Percentiles rank a stretch among this genome's conserved stretches.
Evolutionary conservation across 2,888 invertebrate species (phyloP).

Genomic region (Trypoxylon attenuatum): DNA sequence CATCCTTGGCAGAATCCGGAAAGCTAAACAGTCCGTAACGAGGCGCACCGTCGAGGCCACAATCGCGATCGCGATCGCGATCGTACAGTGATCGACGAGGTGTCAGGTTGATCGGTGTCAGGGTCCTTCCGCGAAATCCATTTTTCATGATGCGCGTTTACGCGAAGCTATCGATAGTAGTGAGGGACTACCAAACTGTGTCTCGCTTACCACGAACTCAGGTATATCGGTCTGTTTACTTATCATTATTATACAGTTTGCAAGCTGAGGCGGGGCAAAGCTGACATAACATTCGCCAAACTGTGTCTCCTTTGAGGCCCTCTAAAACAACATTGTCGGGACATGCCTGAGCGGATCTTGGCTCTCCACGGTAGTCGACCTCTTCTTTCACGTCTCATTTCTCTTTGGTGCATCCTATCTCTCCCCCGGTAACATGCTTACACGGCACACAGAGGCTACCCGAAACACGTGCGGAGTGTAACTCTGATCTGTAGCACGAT

Average conservation of each 20-base stretch:
- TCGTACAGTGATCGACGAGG: conserved; percentile 3
- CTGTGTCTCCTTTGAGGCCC: conserved; percentile 54
- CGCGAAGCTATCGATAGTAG: too few relatives aligned
- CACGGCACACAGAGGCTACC: conserved; percentile 26
- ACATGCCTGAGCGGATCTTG: conserved; percentile 44
- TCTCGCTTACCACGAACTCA: conserved; percentile 8
- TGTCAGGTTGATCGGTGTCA: conserved; percentile 24
- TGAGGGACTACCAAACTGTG: too few relatives aligned
- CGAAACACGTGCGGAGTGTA: conserved; percentile 27
- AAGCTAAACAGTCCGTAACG: neutral
- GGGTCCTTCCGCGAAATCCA: conserved; percentile 30
- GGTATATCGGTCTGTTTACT: conserved; percentile 49
- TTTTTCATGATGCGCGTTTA: conserved; percentile 44
- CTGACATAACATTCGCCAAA: conserved; percentile 57
- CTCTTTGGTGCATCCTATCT: conserved; percentile 29
- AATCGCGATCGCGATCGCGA: neutral
- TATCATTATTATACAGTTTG: conserved; percentile 58
- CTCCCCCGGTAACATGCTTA: conserved; percentile 30
- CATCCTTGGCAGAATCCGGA: neutral
- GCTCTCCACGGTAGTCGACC: conserved; percentile 18
- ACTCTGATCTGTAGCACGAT: conserved; percentile 50
- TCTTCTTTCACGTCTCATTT: conserved; percentile 53
- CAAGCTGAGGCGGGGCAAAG: conserved; percentile 22
- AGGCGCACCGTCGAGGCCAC: neutral
- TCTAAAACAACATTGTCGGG: conserved; percentile 55